Conservation (phyloP, 2,797 vertebrate species). For the Arremon brunneinucha region DNA sequence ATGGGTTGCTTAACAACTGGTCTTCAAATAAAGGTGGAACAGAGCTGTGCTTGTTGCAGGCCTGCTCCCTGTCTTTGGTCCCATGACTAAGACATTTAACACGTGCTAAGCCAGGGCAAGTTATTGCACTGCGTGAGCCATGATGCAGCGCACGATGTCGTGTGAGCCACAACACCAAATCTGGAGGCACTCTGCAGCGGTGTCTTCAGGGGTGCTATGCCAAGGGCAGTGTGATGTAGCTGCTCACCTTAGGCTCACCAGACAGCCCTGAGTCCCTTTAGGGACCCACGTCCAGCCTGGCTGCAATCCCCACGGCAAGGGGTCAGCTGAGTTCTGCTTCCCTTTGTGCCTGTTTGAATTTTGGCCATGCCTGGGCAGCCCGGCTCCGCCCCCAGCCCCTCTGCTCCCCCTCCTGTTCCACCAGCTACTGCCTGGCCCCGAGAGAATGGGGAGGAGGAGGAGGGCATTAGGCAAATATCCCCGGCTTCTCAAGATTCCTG, state of each 20-base stretch:
- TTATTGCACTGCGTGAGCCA: neutral
- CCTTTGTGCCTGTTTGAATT: neutral
- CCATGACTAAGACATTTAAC: neutral
- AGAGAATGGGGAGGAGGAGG: neutral
- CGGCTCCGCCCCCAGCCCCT: neutral
- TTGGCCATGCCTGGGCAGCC: neutral
- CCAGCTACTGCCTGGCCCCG: neutral
- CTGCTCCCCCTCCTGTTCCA: neutral
- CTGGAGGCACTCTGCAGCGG: neutral
- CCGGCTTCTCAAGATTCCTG: constrained; percentile 58
- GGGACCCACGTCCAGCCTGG: neutral
- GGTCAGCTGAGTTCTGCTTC: accelerated
- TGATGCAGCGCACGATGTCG: neutral
- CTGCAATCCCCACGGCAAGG: neutral
- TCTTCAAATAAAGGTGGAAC: constrained; percentile 46
- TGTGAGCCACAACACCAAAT: neutral
- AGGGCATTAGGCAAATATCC: constrained; percentile 48
- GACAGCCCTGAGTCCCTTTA: neutral
- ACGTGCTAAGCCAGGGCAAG: neutral
- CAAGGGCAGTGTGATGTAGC: neutral
- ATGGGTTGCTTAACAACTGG: constrained; percentile 12
- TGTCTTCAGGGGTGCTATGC: neutral
- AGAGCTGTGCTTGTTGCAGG: neutral
- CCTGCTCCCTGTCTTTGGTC: neutral
- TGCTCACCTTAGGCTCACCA: neutral